Evolutionary conservation across 2,113 vertebrate species (phyloP).

Genomic region (Ceuthmochares aereus): DNA sequence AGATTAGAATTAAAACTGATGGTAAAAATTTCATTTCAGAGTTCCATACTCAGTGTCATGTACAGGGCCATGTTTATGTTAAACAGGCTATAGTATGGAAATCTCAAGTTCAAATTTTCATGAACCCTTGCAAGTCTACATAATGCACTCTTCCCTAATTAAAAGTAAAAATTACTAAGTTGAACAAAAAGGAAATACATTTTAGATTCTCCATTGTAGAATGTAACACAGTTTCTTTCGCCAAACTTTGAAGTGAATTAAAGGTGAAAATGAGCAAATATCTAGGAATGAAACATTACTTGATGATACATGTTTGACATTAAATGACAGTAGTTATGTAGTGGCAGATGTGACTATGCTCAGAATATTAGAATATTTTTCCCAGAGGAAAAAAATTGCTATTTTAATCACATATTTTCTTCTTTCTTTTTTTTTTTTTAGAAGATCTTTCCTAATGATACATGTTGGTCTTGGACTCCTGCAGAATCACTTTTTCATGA

Average conservation of each 20-base stretch:
- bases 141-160: neutral
- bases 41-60: neutral
- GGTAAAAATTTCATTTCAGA: neutral
- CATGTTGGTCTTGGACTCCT: slow-evolving; percentile 12
- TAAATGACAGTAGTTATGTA: neutral
- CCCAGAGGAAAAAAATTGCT: neutral
- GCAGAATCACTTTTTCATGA: slow-evolving; percentile 21
- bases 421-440: neutral
- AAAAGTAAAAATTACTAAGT: neutral
- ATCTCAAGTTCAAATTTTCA: neutral
- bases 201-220: neutral
- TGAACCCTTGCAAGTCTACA: neutral
- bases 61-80: neutral
- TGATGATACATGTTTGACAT: neutral
- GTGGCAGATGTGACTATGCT: neutral
- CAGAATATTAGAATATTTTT: neutral
- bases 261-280: neutral
- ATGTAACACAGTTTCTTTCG: neutral
- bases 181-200: neutral
- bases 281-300: slow-evolving; percentile 35
- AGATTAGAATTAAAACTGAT: neutral
- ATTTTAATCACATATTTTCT: neutral
- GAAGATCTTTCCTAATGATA: slow-evolving; percentile 19
- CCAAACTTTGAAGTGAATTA: neutral
- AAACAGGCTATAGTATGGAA: neutral